Evolutionary conservation across 2,888 invertebrate species (phyloP), one percentile per base, ranked within the genome.

Genomic region (Aromia moschata): DNA sequence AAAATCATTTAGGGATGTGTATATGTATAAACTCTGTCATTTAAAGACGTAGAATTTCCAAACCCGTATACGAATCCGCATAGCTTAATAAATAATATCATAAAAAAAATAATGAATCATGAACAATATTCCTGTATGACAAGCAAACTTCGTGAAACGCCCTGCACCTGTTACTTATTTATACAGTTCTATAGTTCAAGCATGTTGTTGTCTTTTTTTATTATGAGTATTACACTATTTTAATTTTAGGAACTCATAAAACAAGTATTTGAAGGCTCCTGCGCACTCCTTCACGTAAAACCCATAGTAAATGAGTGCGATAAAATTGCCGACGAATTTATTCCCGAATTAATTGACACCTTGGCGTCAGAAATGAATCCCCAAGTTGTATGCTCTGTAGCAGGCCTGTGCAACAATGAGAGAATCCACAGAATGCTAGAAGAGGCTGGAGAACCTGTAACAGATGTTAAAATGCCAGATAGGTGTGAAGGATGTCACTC

Each of bases 291-390:
- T 55, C 91, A 89, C 0, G 75, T 95, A 56, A 90, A 91, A 76
- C 67, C 87, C 1, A 84, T 94, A 10, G 82, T 86, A 0, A 85
- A 88, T 52, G 92, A 93, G 79, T 96, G 95, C 76, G 86, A 87
- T 60, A 88, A 87, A 72, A 70, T 95, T 53, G 92, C 90, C 0
- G 94, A 96, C 77, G 86, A 94, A 72, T 94, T 92, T 77, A 89
- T 94, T 46, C 93, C 94, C 0, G 93, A 96, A 75, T 79, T 96
- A 55, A 88, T 95, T 20, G 95, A 96, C 76, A 92, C 93, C 0
- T 80, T 96, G 41, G 89, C 93, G 1, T 95, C 95, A 0, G 86
- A 95, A 81, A 95, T 96, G 95, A 91, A 96, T 82, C 94, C 95
- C 0, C 89, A 91, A 76, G 87, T 89, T 30, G 94, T 95, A 30